These are phyloP conservation scores for Cheilosia soror DNA, from an alignment of 2,888 invertebrate genomes.

Conservation along the genomic window DNA sequence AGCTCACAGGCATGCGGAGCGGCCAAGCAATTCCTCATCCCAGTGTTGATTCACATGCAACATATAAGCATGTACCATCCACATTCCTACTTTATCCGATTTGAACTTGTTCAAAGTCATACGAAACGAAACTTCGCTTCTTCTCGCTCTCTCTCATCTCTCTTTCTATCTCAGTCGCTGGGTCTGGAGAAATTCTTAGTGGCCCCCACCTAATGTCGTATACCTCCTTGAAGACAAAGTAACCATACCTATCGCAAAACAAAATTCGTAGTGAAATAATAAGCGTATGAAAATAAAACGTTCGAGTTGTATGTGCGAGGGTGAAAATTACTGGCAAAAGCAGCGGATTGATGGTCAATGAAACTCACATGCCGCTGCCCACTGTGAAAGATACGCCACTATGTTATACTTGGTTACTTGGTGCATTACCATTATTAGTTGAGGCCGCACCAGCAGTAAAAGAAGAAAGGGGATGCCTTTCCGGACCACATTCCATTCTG, in stretches of 20 bases:
- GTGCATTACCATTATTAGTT: conserved; percentile 65
- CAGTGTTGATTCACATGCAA: conserved; percentile 64
- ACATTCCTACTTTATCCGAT: conserved; percentile 69
- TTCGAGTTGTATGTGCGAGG: conserved; percentile 40
- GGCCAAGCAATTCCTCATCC: conserved; percentile 52
- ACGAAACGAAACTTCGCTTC: conserved; percentile 33
- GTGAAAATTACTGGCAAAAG: conserved; percentile 48
- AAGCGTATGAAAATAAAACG: conserved; percentile 6
- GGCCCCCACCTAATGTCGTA: conserved; percentile 37
- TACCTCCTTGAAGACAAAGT: conserved; percentile 30
- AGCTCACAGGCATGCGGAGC: conserved; percentile 7
- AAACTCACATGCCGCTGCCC: conserved; percentile 34
- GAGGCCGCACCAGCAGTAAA: conserved; percentile 16
- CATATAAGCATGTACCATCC: conserved; percentile 62
- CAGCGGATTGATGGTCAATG: conserved; percentile 52
- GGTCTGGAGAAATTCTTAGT: conserved; percentile 36
- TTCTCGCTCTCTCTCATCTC: conserved; percentile 6
- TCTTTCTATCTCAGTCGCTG: neutral
- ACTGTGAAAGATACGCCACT: conserved; percentile 3
- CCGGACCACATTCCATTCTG: conserved; percentile 72
- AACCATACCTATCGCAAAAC: conserved; percentile 37
- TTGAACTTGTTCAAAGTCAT: conserved; percentile 68
- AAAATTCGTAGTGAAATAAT: conserved; percentile 36
- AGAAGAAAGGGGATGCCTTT: conserved; percentile 66
- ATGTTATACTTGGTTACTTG: conserved; percentile 28